Evolutionary conservation across 2,113 vertebrate genomes (phyloP).

Genomic region (Vireo altiloquus): DNA sequence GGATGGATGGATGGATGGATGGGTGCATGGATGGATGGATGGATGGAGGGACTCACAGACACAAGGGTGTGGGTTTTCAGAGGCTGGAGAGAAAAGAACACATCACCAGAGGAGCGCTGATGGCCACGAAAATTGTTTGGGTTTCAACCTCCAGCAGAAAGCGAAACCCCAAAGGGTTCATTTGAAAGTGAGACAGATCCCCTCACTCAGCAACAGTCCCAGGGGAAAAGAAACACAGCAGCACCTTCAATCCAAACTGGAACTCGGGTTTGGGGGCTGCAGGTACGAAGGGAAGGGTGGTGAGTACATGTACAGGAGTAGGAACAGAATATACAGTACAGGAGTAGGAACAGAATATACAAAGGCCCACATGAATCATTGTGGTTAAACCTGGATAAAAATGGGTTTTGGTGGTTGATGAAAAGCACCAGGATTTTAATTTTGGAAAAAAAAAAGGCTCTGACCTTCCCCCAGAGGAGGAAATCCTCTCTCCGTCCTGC

Average conservation of each 20-base stretch:
- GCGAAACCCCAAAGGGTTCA: neutral
- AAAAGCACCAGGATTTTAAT: neutral
- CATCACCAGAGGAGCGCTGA: neutral
- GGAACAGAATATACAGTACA: neutral
- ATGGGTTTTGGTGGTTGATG: neutral
- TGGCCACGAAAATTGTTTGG: neutral
- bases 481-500: neutral
- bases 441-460: neutral
- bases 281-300: neutral
- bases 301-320: neutral
- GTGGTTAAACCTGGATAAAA: neutral
- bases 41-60: neutral
- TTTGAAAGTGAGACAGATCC: neutral
- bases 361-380: neutral
- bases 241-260: neutral
- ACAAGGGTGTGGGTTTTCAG: neutral
- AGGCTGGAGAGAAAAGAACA: neutral
- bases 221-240: neutral
- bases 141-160: neutral
- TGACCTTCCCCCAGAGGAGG: neutral
- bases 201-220: neutral
- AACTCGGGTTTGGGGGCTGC: neutral
- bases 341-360: neutral
- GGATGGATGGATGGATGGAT: neutral
- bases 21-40: neutral